A percentile compares a stretch with the other conserved stretches of the same genome.
phyloP scores from a whole-genome alignment of 2,888 invertebrate species.

The Patella caerulea region DNA sequence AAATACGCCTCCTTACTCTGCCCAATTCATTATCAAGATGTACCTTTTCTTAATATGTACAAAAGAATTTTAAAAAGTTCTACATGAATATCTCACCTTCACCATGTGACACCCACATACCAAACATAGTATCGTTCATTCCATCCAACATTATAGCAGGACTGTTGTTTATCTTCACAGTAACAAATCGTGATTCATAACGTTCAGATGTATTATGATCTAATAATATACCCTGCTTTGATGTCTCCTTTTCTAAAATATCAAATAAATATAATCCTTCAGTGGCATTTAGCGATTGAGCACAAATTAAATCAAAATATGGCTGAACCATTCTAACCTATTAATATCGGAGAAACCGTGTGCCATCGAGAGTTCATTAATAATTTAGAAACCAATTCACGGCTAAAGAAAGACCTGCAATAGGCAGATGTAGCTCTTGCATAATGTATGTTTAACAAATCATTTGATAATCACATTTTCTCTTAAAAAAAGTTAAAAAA shows the following conservation, averaged over 20 bases:
- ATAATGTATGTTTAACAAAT: no score
- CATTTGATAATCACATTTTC: neutral
- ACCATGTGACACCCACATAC: conserved; percentile 97
- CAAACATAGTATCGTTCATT: conserved; percentile 91
- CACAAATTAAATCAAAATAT: no score
- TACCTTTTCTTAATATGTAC: neutral
- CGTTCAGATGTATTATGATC: conserved; percentile 91
- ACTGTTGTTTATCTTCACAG: conserved; percentile 81
- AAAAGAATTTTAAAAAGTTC: no score
- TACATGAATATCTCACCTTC: conserved; percentile 79
- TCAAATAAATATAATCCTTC: neutral
- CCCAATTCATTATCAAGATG: neutral
- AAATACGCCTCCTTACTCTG: neutral
- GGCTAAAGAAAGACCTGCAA: no score
- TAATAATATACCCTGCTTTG: conserved; percentile 72
- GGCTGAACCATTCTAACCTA: no score
- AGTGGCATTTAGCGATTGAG: no score
- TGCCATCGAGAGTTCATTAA: no score
- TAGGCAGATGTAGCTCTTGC: no score
- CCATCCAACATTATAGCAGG: conserved; percentile 88
- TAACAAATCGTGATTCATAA: conserved; percentile 86
- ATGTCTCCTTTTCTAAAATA: conserved; percentile 9
- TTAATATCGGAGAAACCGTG: no score
- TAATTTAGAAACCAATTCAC: no score
- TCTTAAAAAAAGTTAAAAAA: neutral